Conservation (phyloP, 2,113 vertebrate genomes). For the Charadrius vociferus region DNA sequence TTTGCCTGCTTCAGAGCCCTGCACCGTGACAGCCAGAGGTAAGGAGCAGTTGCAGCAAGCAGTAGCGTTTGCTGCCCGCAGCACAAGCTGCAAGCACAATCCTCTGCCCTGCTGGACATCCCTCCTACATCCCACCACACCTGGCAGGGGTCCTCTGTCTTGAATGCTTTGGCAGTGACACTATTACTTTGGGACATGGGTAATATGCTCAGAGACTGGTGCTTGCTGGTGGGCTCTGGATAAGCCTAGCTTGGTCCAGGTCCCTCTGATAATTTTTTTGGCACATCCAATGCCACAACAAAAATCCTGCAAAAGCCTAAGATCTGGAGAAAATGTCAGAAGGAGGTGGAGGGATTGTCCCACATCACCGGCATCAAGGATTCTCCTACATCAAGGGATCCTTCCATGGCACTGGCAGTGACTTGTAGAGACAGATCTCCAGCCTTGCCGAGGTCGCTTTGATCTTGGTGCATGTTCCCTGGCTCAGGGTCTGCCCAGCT, state of each 20-base stretch:
- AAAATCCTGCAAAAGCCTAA: background rate
- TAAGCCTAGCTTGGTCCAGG: background rate
- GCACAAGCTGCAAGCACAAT: fast-evolving
- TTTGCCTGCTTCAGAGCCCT: background rate
- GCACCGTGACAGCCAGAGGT: fast-evolving
- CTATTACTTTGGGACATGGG: background rate
- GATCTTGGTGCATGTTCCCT: background rate
- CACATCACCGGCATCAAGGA: fast-evolving
- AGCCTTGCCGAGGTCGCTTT: background rate
- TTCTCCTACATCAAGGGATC: background rate
- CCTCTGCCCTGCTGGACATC: background rate
- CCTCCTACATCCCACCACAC: background rate
- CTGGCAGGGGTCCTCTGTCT: fast-evolving
- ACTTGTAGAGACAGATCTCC: background rate
- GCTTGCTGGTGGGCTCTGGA: background rate
- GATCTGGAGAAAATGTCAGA: background rate
- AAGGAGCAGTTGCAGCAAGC: background rate
- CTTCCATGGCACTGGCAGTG: fast-evolving
- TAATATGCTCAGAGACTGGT: background rate
- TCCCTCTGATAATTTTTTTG: no score
- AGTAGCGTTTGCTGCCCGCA: background rate
- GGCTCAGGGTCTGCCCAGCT: background rate
- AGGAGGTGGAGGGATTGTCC: background rate
- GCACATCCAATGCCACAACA: no score
- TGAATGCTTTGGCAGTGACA: background rate